Conservation (phyloP, 2,113 vertebrate species). For the Xenus cinereus region DNA sequence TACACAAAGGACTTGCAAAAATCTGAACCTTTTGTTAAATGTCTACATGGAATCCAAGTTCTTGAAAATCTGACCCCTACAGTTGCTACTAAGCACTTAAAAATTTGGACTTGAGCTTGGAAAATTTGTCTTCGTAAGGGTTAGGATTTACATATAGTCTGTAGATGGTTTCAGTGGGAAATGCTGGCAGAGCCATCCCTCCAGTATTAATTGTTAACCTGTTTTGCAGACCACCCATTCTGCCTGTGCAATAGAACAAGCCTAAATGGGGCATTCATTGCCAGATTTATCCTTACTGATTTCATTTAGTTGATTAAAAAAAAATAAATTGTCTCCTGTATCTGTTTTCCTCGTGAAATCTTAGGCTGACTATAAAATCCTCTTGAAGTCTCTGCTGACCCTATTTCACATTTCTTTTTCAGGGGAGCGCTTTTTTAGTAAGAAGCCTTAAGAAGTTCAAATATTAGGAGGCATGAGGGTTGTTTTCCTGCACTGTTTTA, state of each 20-base stretch:
- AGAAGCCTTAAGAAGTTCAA: background rate
- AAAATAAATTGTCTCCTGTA: background rate
- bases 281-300: background rate
- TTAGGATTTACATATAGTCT: background rate
- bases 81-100: background rate
- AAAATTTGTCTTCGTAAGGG: background rate
- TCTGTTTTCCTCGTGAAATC: background rate
- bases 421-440: background rate
- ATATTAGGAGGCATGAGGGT: background rate
- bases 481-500: background rate
- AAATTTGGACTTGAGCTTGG: background rate
- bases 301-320: background rate
- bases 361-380: background rate
- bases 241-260: background rate
- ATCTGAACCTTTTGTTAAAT: background rate
- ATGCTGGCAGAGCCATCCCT: background rate
- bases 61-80: background rate
- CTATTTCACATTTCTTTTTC: conserved; percentile 1
- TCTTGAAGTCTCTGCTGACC: background rate
- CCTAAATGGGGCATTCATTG: background rate
- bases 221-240: background rate
- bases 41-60: background rate
- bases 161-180: background rate
- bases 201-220: background rate
- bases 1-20: background rate